Conservation (phyloP, 2,797 vertebrate genomes). For the Falco biarmicus region DNA sequence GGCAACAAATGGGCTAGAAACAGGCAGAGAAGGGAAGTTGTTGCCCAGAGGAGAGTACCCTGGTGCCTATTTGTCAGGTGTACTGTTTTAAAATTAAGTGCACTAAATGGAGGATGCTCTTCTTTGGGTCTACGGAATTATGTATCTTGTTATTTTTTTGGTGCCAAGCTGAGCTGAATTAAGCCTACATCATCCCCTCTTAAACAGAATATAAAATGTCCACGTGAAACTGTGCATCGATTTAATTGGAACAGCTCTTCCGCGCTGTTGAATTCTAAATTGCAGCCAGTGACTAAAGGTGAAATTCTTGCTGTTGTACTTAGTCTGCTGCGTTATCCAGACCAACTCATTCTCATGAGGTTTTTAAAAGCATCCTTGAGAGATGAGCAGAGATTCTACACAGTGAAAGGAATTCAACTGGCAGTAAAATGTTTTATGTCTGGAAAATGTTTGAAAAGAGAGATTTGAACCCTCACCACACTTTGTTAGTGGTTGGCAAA, state of each 20-base stretch:
- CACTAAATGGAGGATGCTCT: not conserved
- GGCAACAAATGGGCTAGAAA: not conserved
- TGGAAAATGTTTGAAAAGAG: not conserved
- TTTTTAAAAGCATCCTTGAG: conserved; percentile 5
- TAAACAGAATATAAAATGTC: not conserved
- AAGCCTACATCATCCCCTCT: not conserved
- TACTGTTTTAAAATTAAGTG: not conserved
- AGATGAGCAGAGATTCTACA: not conserved
- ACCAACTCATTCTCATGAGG: not conserved
- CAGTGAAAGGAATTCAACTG: not conserved
- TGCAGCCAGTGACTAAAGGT: not conserved
- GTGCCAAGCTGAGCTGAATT: not conserved
- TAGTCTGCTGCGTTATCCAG: not conserved
- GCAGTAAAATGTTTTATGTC: not conserved
- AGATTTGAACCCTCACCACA: not conserved
- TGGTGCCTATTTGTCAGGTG: not conserved
- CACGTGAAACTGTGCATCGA: fast-evolving
- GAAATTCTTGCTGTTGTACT: not conserved
- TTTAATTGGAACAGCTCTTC: not conserved
- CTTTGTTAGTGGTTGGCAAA: not conserved
- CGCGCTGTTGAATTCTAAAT: not conserved
- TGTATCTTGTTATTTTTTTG: not conserved
- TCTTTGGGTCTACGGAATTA: not conserved
- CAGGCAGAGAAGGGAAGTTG: not conserved
- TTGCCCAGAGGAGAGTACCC: not conserved